Percentiles rank a stretch among this genome's conserved stretches.
These are phyloP conservation scores for Vidua macroura DNA, from an alignment of 2,113 vertebrate species.

Conservation along the genomic window DNA sequence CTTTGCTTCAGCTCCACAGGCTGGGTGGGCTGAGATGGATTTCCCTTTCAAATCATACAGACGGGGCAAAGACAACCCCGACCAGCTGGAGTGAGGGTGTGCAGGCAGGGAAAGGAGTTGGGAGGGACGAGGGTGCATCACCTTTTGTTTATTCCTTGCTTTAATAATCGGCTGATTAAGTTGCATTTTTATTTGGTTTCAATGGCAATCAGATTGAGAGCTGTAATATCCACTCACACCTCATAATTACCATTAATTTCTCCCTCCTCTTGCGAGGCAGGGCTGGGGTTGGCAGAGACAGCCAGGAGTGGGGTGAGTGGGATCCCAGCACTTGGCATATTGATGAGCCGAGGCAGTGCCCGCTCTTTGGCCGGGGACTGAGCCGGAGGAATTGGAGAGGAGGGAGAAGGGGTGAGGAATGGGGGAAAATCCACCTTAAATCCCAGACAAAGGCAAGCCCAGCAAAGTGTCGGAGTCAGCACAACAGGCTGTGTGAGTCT, in stretches of 20 bases:
- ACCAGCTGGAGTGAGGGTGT: neutral
- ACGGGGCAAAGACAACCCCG: accelerated
- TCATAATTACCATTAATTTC: conserved; percentile 76
- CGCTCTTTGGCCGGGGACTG: neutral
- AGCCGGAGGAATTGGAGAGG: neutral
- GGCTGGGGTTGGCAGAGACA: conserved; percentile 56
- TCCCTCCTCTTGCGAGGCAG: conserved; percentile 37
- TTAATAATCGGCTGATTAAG: conserved; percentile 72
- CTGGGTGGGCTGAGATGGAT: neutral
- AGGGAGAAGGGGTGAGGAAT: neutral
- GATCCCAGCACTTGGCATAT: neutral
- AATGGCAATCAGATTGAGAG: conserved; percentile 67
- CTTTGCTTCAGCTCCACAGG: neutral
- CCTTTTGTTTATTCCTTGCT: conserved; percentile 60
- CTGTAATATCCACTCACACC: conserved; percentile 63
- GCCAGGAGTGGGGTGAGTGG: neutral
- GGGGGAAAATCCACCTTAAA: conserved; percentile 72
- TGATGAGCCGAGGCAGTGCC: conserved; percentile 9
- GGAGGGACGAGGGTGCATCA: neutral
- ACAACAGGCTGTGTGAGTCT: conserved; percentile 73
- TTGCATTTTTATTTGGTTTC: conserved; percentile 72
- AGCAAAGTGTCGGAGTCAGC: conserved; percentile 77
- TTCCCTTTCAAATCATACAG: neutral
- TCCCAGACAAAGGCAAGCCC: conserved; percentile 74
- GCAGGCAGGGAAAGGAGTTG: neutral